Evolutionary conservation across 1,140 invertebrate species (phyloP), one percentile per base, ranked within the genome.

Genomic region (Drosophila arawakana): DNA sequence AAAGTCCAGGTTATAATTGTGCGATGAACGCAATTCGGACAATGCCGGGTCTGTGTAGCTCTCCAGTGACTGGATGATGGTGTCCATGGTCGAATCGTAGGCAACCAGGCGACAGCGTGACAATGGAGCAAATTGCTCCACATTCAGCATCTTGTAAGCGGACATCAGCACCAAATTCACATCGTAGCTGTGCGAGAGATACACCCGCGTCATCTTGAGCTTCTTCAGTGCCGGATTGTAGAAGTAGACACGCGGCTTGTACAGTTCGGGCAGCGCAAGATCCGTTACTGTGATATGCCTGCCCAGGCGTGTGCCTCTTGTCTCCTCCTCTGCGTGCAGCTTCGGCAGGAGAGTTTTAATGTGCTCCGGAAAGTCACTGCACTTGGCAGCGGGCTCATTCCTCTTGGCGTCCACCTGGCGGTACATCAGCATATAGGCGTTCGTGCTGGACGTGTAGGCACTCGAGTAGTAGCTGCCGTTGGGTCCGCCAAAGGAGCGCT

Each of bases 391-490:
- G 57, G 94, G 92, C 90, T 93, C 93, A 93, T 97, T 98, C 46
- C 94, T 93, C 50, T 94, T 92, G 61, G 94, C 94, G 93, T 97
- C 96, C 54, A 97, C 95, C 93, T 97, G 96, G 67, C 97, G 93
- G 86, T 98, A 98, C 96, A 98, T 97, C 18, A 98, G 93, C 97
- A 98, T 98, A 82, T 98, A 98, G 0, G 97, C 97, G 93, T 98
- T 98, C 44, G 97, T 97, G 85, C 97, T 97, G 71, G 96, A 97
- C 79, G 94, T 95, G 81, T 96, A 97, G 18, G 95, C 95, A 55
- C 94, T 95, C 39, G 95, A 96, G 85, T 96, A 97, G 90, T 96
- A 97, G 6, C 94, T 94, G 73, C 95, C 93, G 39, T 93, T 93
- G 2, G 95, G 93, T 47, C 95, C 95, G 43, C 97, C 97, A 92